These are phyloP conservation scores for Nasalis larvatus DNA, from an alignment of 2,113 vertebrate species.

Conservation along the genomic window DNA sequence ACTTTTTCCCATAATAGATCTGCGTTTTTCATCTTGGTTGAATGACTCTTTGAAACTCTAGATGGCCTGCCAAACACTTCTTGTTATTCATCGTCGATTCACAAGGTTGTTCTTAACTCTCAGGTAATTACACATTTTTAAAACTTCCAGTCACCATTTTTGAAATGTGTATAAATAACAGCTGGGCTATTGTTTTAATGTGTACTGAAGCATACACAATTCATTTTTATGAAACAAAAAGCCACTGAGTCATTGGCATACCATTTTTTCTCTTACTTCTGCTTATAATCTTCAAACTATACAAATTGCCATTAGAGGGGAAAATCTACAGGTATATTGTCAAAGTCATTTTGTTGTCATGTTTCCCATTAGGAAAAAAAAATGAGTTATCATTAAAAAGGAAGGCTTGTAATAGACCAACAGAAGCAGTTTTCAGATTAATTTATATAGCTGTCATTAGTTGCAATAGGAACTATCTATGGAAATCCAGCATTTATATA, in stretches of 20 bases:
- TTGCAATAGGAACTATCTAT: background rate
- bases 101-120: background rate
- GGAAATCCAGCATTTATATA: background rate
- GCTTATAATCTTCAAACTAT: background rate
- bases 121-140: background rate
- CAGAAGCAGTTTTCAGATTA: background rate
- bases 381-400: background rate
- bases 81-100: background rate
- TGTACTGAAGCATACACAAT: background rate
- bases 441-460: background rate
- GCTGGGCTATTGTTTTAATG: background rate
- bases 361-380: background rate
- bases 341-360: background rate
- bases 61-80: background rate
- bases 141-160: background rate
- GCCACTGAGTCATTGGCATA: background rate
- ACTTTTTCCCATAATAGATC: background rate
- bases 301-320: background rate
- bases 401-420: background rate
- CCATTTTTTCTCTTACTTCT: background rate
- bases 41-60: background rate
- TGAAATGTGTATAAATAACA: background rate
- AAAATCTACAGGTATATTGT: background rate
- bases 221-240: background rate
- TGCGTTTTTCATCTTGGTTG: background rate